Base-by-base conservation (phyloP, 2,888 invertebrate species). In the Agriopis leucophaearia region DNA sequence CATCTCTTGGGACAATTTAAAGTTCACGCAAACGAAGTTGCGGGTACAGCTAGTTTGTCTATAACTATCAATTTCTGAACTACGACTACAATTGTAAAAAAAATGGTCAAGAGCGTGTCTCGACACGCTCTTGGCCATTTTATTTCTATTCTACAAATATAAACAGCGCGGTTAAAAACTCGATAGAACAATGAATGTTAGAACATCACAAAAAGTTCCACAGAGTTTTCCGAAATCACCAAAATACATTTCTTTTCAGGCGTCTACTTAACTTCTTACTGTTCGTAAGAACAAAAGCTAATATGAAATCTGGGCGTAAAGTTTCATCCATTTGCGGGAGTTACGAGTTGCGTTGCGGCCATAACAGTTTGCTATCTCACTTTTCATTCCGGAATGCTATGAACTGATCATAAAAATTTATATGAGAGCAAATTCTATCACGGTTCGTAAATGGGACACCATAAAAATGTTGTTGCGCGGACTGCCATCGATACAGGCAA, bases 341-440 rank as follows among this genome's bases (percentile, higher is more conserved):
- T 69, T 67, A 70, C 66, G 64, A 66, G 66, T 66, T 63, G 59
- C 57, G 48, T 52, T 70, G 54, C 56, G 68, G 57, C 58, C 64
- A 51, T 73, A 66, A 70, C 69, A 71, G 64, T 72, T 69, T 71
- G 71, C 69, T 67, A 74, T 76, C 74, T 74, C 74, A 78, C 74
- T 81, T 74, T 78, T 79, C 78, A 80, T 79, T 73, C 73, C 73
- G 77, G 75, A 78, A 76, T 66, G 79, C 76, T 74, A 81, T 83
- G 75, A 79, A 78, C 77, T 72, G 80, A 76, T 80, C 81, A 83
- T 87, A 87, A 89, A 88, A 86, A 76, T 82, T 83, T 85, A 88
- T 86, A 83, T 79, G 80, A 80, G 82, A 85, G 83, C 83, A 84
- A 86, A 86, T 88, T 87, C 86, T 86, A 85, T 85, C 82, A 79